These are phyloP conservation scores for Stomatorhinus walkeri DNA, from an alignment of 2,797 vertebrate species.

Conservation along the genomic window DNA sequence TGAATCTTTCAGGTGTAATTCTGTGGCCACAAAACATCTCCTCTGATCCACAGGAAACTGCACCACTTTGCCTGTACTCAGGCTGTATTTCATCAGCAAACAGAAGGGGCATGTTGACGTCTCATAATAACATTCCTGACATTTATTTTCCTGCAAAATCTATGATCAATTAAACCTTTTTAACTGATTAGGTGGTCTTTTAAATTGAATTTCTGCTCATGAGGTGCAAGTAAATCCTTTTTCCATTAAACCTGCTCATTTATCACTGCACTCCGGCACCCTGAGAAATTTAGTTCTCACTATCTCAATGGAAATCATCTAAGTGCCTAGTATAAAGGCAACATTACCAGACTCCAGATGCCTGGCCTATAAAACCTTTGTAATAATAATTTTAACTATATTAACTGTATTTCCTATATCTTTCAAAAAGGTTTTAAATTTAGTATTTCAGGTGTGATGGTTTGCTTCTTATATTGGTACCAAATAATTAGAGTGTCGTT, in stretches of 20 bases:
- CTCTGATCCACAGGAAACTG: neutral
- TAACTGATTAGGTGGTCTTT: conserved; percentile 22
- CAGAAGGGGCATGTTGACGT: conserved; percentile 26
- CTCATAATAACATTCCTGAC: conserved; percentile 28
- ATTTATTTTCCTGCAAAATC: conserved; percentile 32
- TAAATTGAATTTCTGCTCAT: conserved; percentile 37
- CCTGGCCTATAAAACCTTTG: neutral
- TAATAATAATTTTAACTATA: neutral
- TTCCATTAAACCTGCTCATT: conserved; percentile 25
- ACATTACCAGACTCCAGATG: neutral
- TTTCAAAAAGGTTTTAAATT: neutral
- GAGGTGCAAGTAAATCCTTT: conserved; percentile 33
- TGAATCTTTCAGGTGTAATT: neutral
- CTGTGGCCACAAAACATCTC: neutral
- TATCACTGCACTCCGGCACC: conserved; percentile 21
- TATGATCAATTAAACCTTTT: conserved; percentile 37
- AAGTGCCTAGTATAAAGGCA: neutral
- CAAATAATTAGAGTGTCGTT: neutral
- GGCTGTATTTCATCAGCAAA: neutral
- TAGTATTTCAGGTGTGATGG: neutral
- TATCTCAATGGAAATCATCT: conserved; percentile 12
- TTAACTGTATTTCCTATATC: neutral
- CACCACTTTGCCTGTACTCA: neutral
- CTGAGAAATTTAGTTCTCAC: neutral
- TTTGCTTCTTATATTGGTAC: neutral